Conservation (phyloP, 2,113 vertebrate species). For the Mesitornis unicolor region DNA sequence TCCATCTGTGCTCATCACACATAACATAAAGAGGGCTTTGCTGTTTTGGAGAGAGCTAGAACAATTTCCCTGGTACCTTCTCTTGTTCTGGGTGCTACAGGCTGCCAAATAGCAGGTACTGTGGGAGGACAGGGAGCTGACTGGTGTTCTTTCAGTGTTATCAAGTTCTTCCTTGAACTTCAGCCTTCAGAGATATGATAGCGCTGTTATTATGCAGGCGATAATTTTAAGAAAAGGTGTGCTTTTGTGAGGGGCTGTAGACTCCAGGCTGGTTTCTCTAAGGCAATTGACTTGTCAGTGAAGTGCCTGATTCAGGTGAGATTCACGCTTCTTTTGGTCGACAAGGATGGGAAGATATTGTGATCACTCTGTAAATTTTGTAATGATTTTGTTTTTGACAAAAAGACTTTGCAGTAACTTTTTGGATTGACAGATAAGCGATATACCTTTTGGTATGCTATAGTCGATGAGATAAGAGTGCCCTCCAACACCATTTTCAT, state of each 20-base stretch:
- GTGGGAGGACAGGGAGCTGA: not conserved
- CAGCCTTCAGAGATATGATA: not conserved
- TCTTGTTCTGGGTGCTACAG: not conserved
- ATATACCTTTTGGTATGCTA: not conserved
- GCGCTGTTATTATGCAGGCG: not conserved
- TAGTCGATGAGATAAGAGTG: not conserved
- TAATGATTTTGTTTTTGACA: not conserved
- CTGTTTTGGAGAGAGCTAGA: not conserved
- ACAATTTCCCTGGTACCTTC: not conserved
- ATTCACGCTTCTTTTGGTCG: not conserved
- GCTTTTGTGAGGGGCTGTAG: not conserved
- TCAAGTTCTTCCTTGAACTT: not conserved
- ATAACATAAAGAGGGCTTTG: not conserved
- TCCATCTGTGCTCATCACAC: not conserved
- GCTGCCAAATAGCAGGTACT: not conserved
- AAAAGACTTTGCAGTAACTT: not conserved
- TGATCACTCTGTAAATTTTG: not conserved
- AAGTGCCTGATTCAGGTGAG: not conserved
- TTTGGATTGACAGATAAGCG: not conserved
- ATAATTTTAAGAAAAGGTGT: not conserved
- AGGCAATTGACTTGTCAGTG: not conserved
- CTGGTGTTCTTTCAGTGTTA: rapidly evolving
- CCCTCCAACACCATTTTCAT: not conserved
- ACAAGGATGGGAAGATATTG: not conserved
- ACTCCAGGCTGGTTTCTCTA: not conserved